Evolutionary conservation across 30 jellyfish, hydroid and myxozoan species (phyloP).

Genomic region (Chrysaora quinquecirrha): DNA sequence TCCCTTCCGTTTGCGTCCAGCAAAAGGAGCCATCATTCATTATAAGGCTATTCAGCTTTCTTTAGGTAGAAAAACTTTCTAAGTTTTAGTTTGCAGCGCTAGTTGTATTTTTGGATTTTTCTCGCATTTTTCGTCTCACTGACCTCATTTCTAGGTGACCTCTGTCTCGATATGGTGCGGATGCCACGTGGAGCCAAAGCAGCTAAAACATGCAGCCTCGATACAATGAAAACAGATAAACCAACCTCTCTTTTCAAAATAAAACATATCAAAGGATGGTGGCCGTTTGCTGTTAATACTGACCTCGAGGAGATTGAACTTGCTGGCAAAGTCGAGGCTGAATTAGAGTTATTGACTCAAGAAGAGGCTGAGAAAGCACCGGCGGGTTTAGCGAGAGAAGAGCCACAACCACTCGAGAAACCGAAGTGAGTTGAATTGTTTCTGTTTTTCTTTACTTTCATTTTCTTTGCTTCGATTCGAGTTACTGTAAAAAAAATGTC

Average conservation of each 20-base stretch:
- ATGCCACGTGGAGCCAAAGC: conserved; percentile 94
- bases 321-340: conserved; percentile 99
- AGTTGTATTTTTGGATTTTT: too few relatives aligned
- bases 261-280: conserved; percentile 92
- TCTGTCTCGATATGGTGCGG: conserved; percentile 84
- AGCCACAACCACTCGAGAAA: conserved; percentile 94
- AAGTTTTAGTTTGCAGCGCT: too few relatives aligned
- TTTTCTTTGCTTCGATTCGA: background rate
- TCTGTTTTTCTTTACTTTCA: background rate
- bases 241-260: conserved; percentile 77
- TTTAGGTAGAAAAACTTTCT: too few relatives aligned
- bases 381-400: conserved; percentile 94
- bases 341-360: conserved; percentile 81
- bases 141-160: conserved; percentile 74
- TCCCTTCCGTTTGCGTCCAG: too few relatives aligned
- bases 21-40: too few relatives aligned
- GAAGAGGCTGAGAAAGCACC: conserved; percentile 97
- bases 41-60: too few relatives aligned
- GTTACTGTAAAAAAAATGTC: background rate
- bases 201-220: conserved; percentile 81
- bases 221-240: conserved; percentile 80
- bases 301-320: conserved; percentile 88
- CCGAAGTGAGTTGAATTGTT: conserved; percentile 72
- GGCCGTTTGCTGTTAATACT: conserved; percentile 92
- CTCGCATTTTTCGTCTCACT: too few relatives aligned